phyloP scores from a whole-genome alignment of 2,888 invertebrate genomes.

The Lasius fuliginosus region DNA sequence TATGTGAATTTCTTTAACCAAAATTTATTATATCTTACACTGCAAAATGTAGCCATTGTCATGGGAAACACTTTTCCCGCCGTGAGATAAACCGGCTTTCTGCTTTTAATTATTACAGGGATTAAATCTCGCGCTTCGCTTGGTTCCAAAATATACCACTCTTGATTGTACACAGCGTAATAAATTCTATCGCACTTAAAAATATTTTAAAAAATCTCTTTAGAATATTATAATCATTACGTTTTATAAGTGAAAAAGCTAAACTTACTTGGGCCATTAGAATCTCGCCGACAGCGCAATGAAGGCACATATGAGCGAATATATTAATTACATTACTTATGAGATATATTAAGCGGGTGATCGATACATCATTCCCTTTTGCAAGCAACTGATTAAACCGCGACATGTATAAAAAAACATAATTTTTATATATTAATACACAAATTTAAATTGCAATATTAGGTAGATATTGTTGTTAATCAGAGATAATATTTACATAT shows the following conservation, averaged over 20 bases:
- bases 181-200: conserved; percentile 48
- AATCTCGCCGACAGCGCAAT: conserved; percentile 55
- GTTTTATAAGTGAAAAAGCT: not conserved
- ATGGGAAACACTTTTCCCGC: conserved; percentile 66
- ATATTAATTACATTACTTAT: not conserved
- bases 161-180: conserved; percentile 23
- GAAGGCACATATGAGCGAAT: conserved; percentile 44
- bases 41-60: conserved; percentile 59
- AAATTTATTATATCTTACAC: conserved; percentile 46
- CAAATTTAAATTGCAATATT: not conserved
- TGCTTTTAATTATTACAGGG: conserved; percentile 48
- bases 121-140: conserved; percentile 52
- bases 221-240: not conserved
- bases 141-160: conserved; percentile 42
- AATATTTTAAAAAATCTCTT: not conserved
- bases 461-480: not conserved
- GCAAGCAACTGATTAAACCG: conserved; percentile 5
- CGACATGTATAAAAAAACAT: not conserved
- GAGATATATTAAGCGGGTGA: not conserved
- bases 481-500: not conserved
- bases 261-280: conserved; percentile 44
- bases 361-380: not conserved
- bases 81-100: conserved; percentile 57
- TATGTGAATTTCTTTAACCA: too few relatives aligned
- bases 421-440: not conserved